Base-by-base conservation (phyloP, 2,888 invertebrate species). In the Drosophila putrida region DNA sequence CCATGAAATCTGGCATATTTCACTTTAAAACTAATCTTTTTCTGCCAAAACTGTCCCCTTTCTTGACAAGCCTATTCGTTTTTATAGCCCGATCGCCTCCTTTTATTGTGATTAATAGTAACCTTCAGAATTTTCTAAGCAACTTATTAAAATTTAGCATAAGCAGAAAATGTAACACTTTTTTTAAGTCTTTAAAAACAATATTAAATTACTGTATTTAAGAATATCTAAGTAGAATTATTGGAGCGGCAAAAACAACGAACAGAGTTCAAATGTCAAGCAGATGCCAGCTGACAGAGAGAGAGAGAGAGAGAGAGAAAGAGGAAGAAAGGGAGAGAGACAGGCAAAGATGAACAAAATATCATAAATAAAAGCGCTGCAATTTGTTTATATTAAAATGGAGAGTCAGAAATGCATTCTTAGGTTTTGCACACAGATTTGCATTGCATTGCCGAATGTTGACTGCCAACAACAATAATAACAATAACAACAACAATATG, bases 341-440 rank as follows among this genome's bases (percentile, higher is more conserved):
- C 36, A 35, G 4, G n/a, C n/a, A n/a, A 59, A 47, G 57, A 71
- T 46, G 43, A 53, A 60, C 25, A 67, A 74, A 77, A 82, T 86
- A 84, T 82, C 87, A 80, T 80, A 88, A 88, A 84, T 90, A 88
- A 78, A 78, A 86, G 66, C 79, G 72, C 78, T 78, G 79, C 87
- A 88, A 89, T 89, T 90, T 89, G 90, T 88, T 84, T 89, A 89
- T 89, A 89, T 89, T 89, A 89, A 89, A 86, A 86, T 81, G 65
- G 71, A 75, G 78, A 79, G 79, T 77, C 86, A 76, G 72, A 80
- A 77, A 62, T 61, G 73, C 73, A 66, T 71, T 55, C 69, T 61
- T 70, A 72, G 75, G 75, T 71, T 60, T 66, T 63, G 71, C 38
- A 71, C 77, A 70, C 77, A 75, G 75, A 87, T 78, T 71, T 71